phyloP scores from a whole-genome alignment of 2,888 invertebrate species.

The Aphidoletes aphidimyza region DNA sequence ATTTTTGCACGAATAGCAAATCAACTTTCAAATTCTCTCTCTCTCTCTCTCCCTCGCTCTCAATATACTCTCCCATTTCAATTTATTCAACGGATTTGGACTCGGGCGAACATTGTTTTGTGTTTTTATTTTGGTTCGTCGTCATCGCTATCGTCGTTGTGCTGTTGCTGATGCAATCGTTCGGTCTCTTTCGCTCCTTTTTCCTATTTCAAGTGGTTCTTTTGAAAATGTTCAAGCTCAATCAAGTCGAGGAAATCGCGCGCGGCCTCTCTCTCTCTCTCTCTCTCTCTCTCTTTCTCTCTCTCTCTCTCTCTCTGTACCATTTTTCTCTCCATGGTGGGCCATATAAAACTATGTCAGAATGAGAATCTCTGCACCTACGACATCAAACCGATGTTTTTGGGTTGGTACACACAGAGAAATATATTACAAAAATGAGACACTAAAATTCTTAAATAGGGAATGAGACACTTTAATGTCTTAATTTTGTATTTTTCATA shows the following conservation, averaged over 20 bases:
- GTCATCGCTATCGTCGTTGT: background rate
- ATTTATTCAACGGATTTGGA: slow-evolving; percentile 16
- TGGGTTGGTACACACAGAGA: no score
- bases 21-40: background rate
- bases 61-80: background rate
- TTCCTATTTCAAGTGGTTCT: slow-evolving; percentile 16
- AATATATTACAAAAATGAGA: no score
- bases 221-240: background rate
- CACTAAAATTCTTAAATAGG: no score
- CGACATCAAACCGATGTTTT: background rate
- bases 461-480: no score
- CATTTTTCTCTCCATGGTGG: background rate
- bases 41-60: background rate
- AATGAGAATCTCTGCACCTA: slow-evolving; percentile 16
- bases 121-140: background rate
- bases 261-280: no score
- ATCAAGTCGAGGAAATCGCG: slow-evolving; percentile 8
- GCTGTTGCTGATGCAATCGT: background rate
- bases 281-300: no score
- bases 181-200: slow-evolving; percentile 10
- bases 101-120: slow-evolving; percentile 23
- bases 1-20: slow-evolving; percentile 51
- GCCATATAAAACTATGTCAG: slow-evolving; percentile 39
- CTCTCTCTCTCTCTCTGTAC: no score
- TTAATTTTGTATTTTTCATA: no score